phyloP scores from a whole-genome alignment of 2,113 vertebrate genomes.

The Tetrax tetrax region DNA sequence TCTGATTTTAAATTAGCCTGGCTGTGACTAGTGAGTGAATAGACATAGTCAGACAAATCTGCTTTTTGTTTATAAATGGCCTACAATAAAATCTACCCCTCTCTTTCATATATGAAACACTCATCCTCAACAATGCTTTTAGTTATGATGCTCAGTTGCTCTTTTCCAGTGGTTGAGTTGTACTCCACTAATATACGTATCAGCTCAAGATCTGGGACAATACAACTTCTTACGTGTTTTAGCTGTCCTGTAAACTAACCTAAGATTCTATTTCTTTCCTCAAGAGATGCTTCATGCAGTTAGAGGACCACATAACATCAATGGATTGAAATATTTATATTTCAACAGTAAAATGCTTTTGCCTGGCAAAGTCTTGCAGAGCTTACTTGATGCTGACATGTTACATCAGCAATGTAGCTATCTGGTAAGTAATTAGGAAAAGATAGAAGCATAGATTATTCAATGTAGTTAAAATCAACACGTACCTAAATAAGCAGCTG shows the following conservation, averaged over 20 bases:
- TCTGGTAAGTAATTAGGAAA: neutral
- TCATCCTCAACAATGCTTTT: neutral
- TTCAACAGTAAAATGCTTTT: neutral
- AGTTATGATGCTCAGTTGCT: neutral
- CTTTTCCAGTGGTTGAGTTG: neutral
- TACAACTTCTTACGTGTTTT: neutral
- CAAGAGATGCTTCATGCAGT: neutral
- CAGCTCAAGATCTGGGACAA: neutral
- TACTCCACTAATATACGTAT: neutral
- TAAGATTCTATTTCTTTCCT: neutral
- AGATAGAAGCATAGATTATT: neutral
- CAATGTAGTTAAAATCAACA: constrained; percentile 5
- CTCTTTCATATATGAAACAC: neutral
- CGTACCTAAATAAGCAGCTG: neutral
- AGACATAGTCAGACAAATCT: neutral
- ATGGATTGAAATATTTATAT: neutral
- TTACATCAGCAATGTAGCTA: neutral
- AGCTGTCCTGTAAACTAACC: neutral
- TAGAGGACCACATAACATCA: neutral
- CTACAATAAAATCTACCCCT: neutral
- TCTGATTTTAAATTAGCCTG: neutral
- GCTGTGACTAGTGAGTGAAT: neutral
- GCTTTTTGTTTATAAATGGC: neutral
- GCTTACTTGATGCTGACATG: neutral
- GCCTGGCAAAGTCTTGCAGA: constrained; percentile 4